These are phyloP conservation scores for Tetragonula carbonaria DNA, from an alignment of 2,888 invertebrate species.

Conservation along the genomic window DNA sequence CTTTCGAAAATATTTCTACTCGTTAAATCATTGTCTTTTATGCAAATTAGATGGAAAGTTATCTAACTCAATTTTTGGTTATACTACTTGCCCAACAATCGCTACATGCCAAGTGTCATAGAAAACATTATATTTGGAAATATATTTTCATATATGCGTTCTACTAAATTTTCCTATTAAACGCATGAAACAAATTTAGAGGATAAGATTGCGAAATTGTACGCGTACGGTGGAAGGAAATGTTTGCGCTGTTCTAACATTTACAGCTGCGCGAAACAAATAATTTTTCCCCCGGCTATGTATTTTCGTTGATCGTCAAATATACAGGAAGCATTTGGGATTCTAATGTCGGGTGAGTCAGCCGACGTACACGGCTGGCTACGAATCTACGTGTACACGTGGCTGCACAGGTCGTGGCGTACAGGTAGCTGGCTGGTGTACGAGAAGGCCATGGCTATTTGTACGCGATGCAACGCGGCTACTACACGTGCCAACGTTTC, in stretches of 20 bases:
- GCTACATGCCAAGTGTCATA: no score
- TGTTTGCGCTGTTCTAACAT: not conserved
- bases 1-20: not conserved
- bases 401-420: not conserved
- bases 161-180: no score
- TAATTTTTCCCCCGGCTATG: not conserved
- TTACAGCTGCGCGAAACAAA: not conserved
- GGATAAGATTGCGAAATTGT: no score
- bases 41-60: no score
- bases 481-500: conserved; percentile 31
- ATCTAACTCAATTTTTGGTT: no score
- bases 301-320: conserved; percentile 14
- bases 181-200: no score
- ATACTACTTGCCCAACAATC: no score
- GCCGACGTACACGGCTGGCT: not conserved
- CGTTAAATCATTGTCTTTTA: no score
- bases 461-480: conserved; percentile 14
- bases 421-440: conserved; percentile 2
- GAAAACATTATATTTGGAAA: no score
- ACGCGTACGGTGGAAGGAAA: no score
- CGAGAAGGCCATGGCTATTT: conserved; percentile 6
- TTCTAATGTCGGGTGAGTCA: not conserved
- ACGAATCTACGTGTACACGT: not conserved
- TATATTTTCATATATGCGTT: no score
- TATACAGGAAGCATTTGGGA: not conserved